Evolutionary conservation across 2,797 vertebrate genomes (phyloP), one percentile per base, ranked within the genome.

Genomic region (Lophius americanus): DNA sequence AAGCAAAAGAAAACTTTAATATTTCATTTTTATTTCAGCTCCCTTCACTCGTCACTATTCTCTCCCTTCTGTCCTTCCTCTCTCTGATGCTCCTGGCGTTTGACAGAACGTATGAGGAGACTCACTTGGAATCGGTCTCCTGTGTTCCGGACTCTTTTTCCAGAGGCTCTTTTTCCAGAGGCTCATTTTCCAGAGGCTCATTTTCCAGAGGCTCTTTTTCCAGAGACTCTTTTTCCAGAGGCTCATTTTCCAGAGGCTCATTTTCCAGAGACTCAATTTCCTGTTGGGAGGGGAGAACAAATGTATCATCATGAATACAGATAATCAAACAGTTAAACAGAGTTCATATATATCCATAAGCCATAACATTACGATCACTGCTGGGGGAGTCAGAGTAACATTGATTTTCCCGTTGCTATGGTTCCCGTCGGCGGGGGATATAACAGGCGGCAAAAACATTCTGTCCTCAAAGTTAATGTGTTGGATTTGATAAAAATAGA

Each of bases 71-170:
- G 5, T 9, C 50, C 11, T 42, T 74, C 53, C 64, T 85, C 41
- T 78, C 78, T 32, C 66, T 77, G 50, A 50, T 56, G 44, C 41
- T 33, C 51, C 55, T 63, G 62, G 36, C 55, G 54, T 67, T n/a
- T 70, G 10, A 52, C 12, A 49, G 44, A 36, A 56, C 35, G 61
- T 48, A 61, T 49, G 46, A 9, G 39, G 38, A 73, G 51, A 91
- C 91, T 91, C 85, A 92, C 91, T 80, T 77, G 48, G 73, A 76
- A 55, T 32, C 5, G 9, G 60, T 38, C 55, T 7, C 32, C 42
- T 79, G 64, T 57, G 79, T 5, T 57, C 46, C 42, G 14, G 67
- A 48, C 52, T 61, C 47, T 37, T 63, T 62, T 59, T 68, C 72
- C 66, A 66, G 50, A 32, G 67, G 50, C 52, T 61, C 49, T 37